These are phyloP conservation scores for Lithophane ornitopus DNA, from an alignment of 2,888 invertebrate species.

Conservation along the genomic window DNA sequence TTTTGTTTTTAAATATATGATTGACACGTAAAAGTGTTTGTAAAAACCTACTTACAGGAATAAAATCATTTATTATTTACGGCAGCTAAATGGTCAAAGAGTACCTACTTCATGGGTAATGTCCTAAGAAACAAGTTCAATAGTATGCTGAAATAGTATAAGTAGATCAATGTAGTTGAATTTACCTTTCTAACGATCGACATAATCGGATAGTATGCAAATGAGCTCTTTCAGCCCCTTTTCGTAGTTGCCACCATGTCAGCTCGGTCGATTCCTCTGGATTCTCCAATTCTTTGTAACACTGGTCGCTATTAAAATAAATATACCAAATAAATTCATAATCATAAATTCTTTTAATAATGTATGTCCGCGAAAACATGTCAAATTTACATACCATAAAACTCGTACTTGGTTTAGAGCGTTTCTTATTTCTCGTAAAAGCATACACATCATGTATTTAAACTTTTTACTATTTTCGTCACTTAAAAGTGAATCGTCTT, in stretches of 20 bases:
- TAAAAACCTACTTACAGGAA: too few species aligned
- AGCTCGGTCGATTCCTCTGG: slow-evolving; percentile 42
- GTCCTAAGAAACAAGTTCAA: neutral
- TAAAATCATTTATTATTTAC: too few species aligned
- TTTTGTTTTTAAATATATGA: too few species aligned
- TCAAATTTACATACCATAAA: slow-evolving; percentile 75
- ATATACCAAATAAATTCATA: neutral
- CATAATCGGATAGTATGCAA: slow-evolving; percentile 67
- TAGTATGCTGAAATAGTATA: neutral
- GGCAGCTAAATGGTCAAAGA: too few species aligned
- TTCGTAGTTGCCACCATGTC: slow-evolving; percentile 61
- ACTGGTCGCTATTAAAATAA: slow-evolving; percentile 66
- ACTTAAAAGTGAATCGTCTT: slow-evolving; percentile 13
- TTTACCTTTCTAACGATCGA: slow-evolving; percentile 73
- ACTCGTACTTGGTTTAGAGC: slow-evolving; percentile 67
- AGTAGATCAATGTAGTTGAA: slow-evolving; percentile 7
- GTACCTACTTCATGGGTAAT: too few species aligned
- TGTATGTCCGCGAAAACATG: neutral
- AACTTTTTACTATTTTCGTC: slow-evolving; percentile 59
- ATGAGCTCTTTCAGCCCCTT: slow-evolving; percentile 65
- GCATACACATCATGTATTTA: slow-evolving; percentile 65
- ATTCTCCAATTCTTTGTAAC: slow-evolving; percentile 51
- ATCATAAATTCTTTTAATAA: neutral
- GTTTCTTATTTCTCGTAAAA: slow-evolving; percentile 70
- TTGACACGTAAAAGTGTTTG: too few species aligned